Base-by-base conservation (phyloP, 1,140 invertebrate genomes). In the Samia ricini region DNA sequence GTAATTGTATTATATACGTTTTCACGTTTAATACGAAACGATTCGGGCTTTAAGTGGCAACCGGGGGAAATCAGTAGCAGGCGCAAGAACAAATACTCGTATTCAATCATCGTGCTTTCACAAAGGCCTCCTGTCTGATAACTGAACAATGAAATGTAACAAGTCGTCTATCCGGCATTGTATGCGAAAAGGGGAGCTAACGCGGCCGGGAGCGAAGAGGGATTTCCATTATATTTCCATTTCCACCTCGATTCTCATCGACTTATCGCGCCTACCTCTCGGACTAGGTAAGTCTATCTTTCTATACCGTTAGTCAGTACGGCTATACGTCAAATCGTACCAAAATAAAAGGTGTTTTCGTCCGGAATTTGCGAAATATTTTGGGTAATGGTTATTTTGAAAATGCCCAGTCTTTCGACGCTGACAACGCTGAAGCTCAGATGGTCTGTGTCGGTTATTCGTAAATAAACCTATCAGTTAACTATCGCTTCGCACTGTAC, bases 71-170 rank as follows among this genome's bases (percentile, higher is more conserved):
- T 86, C 83, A 85, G 78, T 75, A 74, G 79, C 85, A 86, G 81
- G 76, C 78, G 69, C 71, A 75, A 72, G 83, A 88, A 90, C 88
- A 90, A 90, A 90, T 90, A 86, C 82, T 79, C 76, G 78, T 88
- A 88, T 88, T 90, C 88, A 88, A 90, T 90, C 88, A 90, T 90
- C 85, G 66, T 71, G 72, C 76, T 70, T 76, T 72, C 85, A 90
- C 88, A 90, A 90, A 88, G 75, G 88, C 88, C 84, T 79, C 67
- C 70, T 73, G 76, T 66, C 85, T 88, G 88, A 90, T 90, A 90
- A 84, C 84, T 85, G 85, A 86, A 90, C 88, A 90, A 88, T 90
- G 85, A 89, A 89, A 89, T 87, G 87, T 88, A 88, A 88, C 85
- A 83, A 88, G 84, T 85, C 87, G 84, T 86, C 80, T 81, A 83